Conservation (phyloP, 2,888 invertebrate genomes). For the Cistogaster globosa region DNA sequence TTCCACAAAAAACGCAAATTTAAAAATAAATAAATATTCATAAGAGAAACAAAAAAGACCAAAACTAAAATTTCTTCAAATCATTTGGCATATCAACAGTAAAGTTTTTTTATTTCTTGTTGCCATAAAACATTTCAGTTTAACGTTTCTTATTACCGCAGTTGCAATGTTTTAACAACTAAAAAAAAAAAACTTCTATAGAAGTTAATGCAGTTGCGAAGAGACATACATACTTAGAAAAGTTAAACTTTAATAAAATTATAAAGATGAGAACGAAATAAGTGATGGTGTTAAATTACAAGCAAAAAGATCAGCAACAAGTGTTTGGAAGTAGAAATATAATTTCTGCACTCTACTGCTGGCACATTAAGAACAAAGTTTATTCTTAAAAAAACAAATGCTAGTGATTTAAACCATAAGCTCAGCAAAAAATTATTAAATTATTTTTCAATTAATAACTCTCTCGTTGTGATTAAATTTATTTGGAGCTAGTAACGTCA, state of each 20-base stretch:
- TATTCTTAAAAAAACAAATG: too few species aligned
- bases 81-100: slow-evolving; percentile 62
- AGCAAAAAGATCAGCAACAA: slow-evolving; percentile 61
- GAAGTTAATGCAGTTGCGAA: slow-evolving; percentile 52
- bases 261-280: slow-evolving; percentile 45
- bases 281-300: slow-evolving; percentile 69
- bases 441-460: too few species aligned
- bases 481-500: too few species aligned
- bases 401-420: too few species aligned
- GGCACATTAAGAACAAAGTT: neutral
- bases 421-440: too few species aligned
- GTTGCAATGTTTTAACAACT: slow-evolving; percentile 37
- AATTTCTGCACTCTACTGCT: slow-evolving; percentile 26
- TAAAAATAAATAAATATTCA: slow-evolving; percentile 23
- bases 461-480: too few species aligned
- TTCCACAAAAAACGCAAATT: slow-evolving; percentile 23
- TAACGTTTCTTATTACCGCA: slow-evolving; percentile 30
- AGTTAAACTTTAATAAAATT: slow-evolving; percentile 35
- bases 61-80: slow-evolving; percentile 26
- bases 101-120: slow-evolving; percentile 23
- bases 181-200: slow-evolving; percentile 45
- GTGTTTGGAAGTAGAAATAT: slow-evolving; percentile 47
- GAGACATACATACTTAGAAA: slow-evolving; percentile 13
- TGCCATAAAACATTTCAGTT: slow-evolving; percentile 62
- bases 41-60: slow-evolving; percentile 12